phyloP scores from a whole-genome alignment of 2,888 invertebrate genomes.

The Spilosoma lubricipeda region DNA sequence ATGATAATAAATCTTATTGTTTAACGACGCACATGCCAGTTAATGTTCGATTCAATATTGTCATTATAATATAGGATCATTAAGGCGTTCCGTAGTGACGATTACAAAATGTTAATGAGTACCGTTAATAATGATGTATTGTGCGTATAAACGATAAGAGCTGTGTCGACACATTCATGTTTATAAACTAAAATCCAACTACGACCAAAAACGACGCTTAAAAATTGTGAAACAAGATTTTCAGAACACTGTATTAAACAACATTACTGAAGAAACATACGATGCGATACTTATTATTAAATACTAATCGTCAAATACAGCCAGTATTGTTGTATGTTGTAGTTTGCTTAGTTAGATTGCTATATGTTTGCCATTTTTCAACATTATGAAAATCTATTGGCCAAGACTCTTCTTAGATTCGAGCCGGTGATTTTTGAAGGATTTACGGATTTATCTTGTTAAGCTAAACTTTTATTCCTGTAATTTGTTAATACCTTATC shows the following conservation, averaged over 20 bases:
- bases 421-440: not conserved
- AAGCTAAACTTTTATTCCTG: not conserved
- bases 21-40: slow-evolving; percentile 16
- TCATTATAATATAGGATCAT: slow-evolving; percentile 17
- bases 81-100: not conserved
- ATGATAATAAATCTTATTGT: slow-evolving; percentile 9
- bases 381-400: not conserved
- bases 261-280: too few relatives aligned
- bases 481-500: not conserved
- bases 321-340: too few relatives aligned
- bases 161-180: not conserved
- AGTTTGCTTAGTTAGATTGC: not conserved
- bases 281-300: too few relatives aligned
- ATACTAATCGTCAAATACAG: too few relatives aligned
- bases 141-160: not conserved
- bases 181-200: too few relatives aligned
- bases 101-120: not conserved
- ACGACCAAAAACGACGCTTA: too few relatives aligned
- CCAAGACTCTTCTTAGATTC: too few relatives aligned
- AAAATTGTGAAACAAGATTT: too few relatives aligned
- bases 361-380: not conserved
- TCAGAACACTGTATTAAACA: too few relatives aligned
- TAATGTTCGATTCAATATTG: slow-evolving; percentile 24
- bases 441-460: too few relatives aligned
- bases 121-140: not conserved